Percentiles rank a stretch among this genome's conserved stretches.
These are phyloP conservation scores for Eulemur rufifrons DNA, from an alignment of 2,113 vertebrate species.

Conservation along the genomic window DNA sequence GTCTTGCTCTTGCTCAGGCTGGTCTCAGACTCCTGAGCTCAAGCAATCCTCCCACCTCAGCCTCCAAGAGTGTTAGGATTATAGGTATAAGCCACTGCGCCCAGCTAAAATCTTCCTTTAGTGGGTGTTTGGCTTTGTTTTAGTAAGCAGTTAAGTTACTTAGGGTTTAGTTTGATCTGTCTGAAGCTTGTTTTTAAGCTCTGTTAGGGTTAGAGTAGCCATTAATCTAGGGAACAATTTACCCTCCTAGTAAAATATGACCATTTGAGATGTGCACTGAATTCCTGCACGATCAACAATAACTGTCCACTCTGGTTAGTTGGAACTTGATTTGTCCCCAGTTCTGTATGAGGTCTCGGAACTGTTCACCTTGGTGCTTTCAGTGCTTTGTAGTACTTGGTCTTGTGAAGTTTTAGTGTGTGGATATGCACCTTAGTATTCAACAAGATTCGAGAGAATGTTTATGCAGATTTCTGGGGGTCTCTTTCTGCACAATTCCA, in stretches of 20 bases:
- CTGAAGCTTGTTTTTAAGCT: background rate
- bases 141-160: background rate
- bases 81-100: too few relatives aligned
- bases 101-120: background rate
- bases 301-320: background rate
- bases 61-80: too few relatives aligned
- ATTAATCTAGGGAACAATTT: background rate
- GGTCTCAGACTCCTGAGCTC: too few relatives aligned
- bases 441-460: background rate
- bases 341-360: background rate
- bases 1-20: too few relatives aligned
- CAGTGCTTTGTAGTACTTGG: background rate
- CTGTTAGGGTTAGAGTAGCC: background rate
- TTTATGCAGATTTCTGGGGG: background rate
- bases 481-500: background rate
- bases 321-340: background rate
- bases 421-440: background rate
- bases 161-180: background rate
- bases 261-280: background rate
- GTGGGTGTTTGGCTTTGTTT: background rate
- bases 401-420: background rate
- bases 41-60: too few relatives aligned
- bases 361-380: background rate
- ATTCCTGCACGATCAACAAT: background rate
- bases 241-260: background rate